Evolutionary conservation across 2,888 invertebrate genomes (phyloP).

Genomic region (Eilema caniola): DNA sequence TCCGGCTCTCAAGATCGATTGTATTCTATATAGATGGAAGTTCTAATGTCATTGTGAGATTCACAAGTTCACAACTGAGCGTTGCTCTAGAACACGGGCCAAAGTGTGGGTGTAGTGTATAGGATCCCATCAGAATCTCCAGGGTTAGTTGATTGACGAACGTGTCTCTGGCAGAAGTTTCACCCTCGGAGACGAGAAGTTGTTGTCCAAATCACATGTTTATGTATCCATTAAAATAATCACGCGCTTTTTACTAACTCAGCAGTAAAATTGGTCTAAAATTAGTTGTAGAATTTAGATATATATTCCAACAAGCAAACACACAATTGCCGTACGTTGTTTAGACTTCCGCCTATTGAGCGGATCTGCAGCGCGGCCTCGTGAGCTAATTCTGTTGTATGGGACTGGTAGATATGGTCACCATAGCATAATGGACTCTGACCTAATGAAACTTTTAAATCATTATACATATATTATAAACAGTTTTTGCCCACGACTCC

Average conservation of each 20-base stretch:
- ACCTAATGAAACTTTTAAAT: neutral
- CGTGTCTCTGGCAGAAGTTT: too few relatives aligned
- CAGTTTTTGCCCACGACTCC: too few relatives aligned
- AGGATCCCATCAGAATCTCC: too few relatives aligned
- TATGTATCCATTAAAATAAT: neutral
- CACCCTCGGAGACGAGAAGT: too few relatives aligned
- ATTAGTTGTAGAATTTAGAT: neutral
- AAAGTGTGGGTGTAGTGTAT: too few relatives aligned
- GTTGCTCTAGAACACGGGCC: too few relatives aligned
- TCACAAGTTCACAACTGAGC: too few relatives aligned
- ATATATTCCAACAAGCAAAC: neutral
- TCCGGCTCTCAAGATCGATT: too few relatives aligned
- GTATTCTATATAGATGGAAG: too few relatives aligned
- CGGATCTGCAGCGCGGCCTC: conserved; percentile 1
- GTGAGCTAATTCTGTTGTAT: neutral
- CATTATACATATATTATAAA: too few relatives aligned
- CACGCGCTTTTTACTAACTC: neutral
- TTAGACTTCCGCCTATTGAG: conserved; percentile 12
- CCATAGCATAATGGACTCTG: neutral
- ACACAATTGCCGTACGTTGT: neutral
- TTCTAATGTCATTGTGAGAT: too few relatives aligned
- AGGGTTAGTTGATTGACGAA: neutral
- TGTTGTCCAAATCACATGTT: too few relatives aligned
- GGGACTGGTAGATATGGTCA: neutral
- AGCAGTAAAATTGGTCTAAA: neutral